Evolutionary conservation across 2,113 vertebrate genomes (phyloP), one percentile per base, ranked within the genome.

Genomic region (Caranx melampygus): DNA sequence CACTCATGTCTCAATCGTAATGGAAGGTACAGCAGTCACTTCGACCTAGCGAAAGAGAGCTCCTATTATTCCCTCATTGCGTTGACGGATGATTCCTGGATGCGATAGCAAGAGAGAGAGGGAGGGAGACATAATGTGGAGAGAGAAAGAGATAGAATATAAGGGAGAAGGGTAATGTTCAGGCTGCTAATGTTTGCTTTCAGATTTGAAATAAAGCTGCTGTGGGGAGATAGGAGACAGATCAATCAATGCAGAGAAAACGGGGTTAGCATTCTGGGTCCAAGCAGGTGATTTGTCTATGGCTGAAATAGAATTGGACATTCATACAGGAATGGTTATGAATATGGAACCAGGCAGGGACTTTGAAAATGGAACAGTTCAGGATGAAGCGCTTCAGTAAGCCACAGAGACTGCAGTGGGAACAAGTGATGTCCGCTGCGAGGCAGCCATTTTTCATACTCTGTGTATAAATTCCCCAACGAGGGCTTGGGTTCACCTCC

Each of bases 11-110:
- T 77, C 37, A 65, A 49, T 65, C 64, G 55, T 92, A 93, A 92
- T 90, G 80, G 79, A 79, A 87, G 88, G 83, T 86, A 86, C 84
- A 89, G 87, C 83, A 89, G 88, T 88, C 88, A 83, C 81, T 88
- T 91, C 49, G 66, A 86, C 92, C 84, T 62, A 82, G 83, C 54
- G 71, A 80, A 78, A 84, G 61, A 75, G 87, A 84, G 86, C 89
- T 87, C 81, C 79, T 68, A 90, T 94, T 92, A 93, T 93, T 93
- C 85, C 91, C 81, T 86, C 86, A 72, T 89, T 91, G 78, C 31
- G 1, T 60, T 93, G 92, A 94, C 78, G 67, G 83, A 94, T 92
- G 86, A 91, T 87, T 91, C 85, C 82, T 75, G 75, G 79, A 86
- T 79, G 55, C n/a, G 66, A 84, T 81, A 82, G 75, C 78, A 61